phyloP scores from a whole-genome alignment of 92 coral and sea anemone genomes.

The Siderastrea radians region DNA sequence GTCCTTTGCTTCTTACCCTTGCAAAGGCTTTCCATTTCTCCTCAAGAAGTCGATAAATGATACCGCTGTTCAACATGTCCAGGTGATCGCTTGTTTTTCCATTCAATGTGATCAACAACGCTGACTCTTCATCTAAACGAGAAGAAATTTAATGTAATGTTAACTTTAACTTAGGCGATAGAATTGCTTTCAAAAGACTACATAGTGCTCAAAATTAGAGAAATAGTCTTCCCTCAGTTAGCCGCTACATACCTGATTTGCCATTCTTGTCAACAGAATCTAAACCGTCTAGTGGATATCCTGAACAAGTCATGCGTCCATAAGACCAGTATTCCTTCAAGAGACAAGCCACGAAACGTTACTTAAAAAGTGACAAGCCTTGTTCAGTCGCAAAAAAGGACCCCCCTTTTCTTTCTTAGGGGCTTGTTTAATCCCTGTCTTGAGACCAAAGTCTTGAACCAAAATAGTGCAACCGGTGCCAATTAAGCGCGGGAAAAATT shows the following conservation, averaged over 20 bases:
- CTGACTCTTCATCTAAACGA: slow-evolving; percentile 75
- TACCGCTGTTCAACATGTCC: slow-evolving; percentile 86
- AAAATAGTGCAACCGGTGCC: background rate
- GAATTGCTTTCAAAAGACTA: background rate
- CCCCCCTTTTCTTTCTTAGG: too few relatives aligned
- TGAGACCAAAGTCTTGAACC: too few relatives aligned
- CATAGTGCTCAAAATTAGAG: background rate
- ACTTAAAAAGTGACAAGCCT: background rate
- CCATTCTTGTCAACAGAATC: slow-evolving; percentile 84
- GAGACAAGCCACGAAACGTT: background rate
- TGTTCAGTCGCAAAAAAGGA: too few relatives aligned
- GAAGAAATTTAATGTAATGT: background rate
- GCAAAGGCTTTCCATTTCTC: slow-evolving; percentile 92
- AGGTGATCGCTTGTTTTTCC: slow-evolving; percentile 78
- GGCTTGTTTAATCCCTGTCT: too few relatives aligned
- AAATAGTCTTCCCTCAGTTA: background rate
- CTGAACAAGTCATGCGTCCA: slow-evolving; percentile 84
- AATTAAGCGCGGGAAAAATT: background rate
- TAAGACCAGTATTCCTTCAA: slow-evolving; percentile 85
- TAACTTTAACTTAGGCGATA: background rate
- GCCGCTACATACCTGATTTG: slow-evolving; percentile 57
- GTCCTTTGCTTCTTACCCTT: slow-evolving; percentile 43
- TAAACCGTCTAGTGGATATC: slow-evolving; percentile 84
- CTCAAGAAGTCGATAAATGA: slow-evolving; percentile 85
- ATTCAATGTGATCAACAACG: slow-evolving; percentile 77